A percentile compares a stretch with the other conserved stretches of the same genome.
Evolutionary conservation across 2,888 invertebrate species (phyloP).

Genomic region (Barypeithes pellucidus): DNA sequence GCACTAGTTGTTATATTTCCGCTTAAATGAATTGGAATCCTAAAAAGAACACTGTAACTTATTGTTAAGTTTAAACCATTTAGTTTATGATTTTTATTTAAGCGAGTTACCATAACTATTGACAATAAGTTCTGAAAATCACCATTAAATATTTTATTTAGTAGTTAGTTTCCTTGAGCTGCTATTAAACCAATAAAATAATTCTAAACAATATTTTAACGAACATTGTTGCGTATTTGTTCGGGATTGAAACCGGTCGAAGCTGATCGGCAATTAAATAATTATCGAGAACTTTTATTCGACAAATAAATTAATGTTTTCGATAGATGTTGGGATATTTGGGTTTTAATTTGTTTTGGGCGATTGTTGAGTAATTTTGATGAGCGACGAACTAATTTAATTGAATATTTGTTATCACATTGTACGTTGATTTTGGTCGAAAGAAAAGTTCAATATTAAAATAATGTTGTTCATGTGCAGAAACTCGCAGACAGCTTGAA

Average conservation of each 20-base stretch:
- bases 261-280: conserved; percentile 19
- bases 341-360: neutral
- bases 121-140: neutral
- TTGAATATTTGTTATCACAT: neutral
- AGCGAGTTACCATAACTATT: too few species aligned
- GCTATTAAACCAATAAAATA: conserved; percentile 9
- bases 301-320: conserved; percentile 22
- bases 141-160: neutral
- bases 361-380: neutral
- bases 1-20: too few species aligned
- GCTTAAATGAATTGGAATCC: too few species aligned
- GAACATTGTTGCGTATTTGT: conserved; percentile 4
- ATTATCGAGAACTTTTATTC: conserved; percentile 14
- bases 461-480: too few species aligned
- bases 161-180: neutral
- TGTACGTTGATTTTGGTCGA: neutral
- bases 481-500: too few species aligned
- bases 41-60: too few species aligned
- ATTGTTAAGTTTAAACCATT: too few species aligned
- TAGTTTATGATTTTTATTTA: too few species aligned
- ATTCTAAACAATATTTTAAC: conserved; percentile 6
- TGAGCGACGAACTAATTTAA: neutral
- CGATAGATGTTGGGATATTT: neutral
- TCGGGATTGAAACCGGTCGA: conserved; percentile 4
- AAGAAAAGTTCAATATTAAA: neutral